These are phyloP conservation scores for Sweltsa coloradensis DNA, from an alignment of 1,140 invertebrate genomes.

Conservation along the genomic window DNA sequence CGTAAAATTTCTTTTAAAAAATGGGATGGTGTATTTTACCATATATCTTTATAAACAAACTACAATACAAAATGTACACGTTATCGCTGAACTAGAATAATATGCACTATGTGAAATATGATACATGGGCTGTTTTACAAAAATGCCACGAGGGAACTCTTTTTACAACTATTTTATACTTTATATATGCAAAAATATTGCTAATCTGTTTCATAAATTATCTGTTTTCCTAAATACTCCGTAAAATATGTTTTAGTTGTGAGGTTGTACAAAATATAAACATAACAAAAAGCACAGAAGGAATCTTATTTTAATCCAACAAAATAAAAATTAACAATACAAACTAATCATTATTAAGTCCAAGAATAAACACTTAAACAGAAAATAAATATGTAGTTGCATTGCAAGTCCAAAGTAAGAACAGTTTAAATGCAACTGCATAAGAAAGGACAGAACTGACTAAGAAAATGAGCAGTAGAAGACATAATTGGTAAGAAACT, in stretches of 20 bases:
- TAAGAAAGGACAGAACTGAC: no score
- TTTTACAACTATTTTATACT: conserved; percentile 7
- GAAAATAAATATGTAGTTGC: no score
- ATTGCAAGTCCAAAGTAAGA: no score
- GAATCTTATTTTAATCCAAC: neutral
- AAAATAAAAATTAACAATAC: neutral
- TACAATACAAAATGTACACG: conserved; percentile 15
- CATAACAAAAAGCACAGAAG: conserved; percentile 1
- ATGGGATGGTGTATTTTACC: conserved; percentile 10
- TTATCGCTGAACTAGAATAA: conserved; percentile 8
- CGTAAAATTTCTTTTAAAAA: conserved; percentile 5
- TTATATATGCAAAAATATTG: conserved; percentile 15
- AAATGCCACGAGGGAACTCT: conserved; percentile 3
- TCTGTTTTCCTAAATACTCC: no score
- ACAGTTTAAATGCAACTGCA: no score
- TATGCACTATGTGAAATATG: conserved; percentile 13
- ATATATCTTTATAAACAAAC: conserved; percentile 15
- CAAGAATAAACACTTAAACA: conserved; percentile 1
- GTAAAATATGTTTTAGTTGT: conserved; percentile 3
- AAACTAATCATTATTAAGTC: conserved; percentile 1
- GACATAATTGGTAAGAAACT: no score
- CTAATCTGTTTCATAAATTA: conserved; percentile 15
- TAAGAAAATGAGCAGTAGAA: no score
- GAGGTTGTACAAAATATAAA: conserved; percentile 1
- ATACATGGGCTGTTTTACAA: conserved; percentile 12